Evolutionary conservation across 2,888 invertebrate genomes (phyloP).

Genomic region (Galerucella pusilla): DNA sequence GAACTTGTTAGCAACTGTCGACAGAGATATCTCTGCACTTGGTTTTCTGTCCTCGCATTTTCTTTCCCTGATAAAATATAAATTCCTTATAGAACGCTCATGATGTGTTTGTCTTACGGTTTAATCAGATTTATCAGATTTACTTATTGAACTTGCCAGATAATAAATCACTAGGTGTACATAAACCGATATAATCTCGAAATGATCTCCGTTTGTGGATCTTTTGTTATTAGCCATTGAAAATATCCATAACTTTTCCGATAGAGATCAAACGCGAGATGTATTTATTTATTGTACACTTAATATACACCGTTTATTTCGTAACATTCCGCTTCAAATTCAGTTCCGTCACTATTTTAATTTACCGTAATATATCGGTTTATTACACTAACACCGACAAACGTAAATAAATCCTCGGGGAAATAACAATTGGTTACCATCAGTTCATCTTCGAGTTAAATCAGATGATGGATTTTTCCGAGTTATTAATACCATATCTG

Average conservation of each 20-base stretch:
- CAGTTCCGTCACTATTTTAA: neutral
- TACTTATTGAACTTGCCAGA: slow-evolving; percentile 17
- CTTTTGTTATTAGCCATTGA: slow-evolving; percentile 25
- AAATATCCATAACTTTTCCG: slow-evolving; percentile 15
- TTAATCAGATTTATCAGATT: slow-evolving; percentile 21
- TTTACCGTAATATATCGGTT: neutral
- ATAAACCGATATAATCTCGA: slow-evolving; percentile 24
- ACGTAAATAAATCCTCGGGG: neutral
- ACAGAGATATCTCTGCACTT: too few relatives aligned
- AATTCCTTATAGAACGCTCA: neutral
- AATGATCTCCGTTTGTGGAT: slow-evolving; percentile 10
- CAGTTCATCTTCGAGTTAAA: too few relatives aligned
- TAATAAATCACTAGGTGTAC: slow-evolving; percentile 22
- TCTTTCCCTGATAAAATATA: too few relatives aligned
- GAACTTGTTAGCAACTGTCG: too few relatives aligned
- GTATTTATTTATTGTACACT: slow-evolving; percentile 16
- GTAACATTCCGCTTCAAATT: neutral
- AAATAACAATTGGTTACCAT: too few relatives aligned
- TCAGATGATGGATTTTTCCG: too few relatives aligned
- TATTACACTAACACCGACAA: neutral
- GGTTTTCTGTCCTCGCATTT: too few relatives aligned
- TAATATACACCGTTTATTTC: slow-evolving; percentile 14
- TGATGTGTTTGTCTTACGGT: slow-evolving; percentile 26
- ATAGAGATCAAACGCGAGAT: slow-evolving; percentile 8
- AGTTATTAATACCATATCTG: too few relatives aligned